Evolutionary conservation across 2,888 invertebrate species (phyloP), one percentile per base, ranked within the genome.

Genomic region (Coecobrya sp.): DNA sequence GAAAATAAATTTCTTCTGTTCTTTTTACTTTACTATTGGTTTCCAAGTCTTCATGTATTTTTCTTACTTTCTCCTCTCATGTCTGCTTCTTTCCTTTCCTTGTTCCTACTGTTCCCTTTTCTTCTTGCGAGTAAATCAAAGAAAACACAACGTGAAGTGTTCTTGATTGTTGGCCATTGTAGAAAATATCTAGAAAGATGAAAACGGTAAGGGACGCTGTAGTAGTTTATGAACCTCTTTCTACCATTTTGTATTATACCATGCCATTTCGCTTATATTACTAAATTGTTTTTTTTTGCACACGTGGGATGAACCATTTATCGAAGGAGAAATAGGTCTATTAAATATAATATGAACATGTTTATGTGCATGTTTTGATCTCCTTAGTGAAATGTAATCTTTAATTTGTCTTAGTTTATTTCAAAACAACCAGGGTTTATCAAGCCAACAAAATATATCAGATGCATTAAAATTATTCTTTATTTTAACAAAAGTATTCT

Each of bases 41-140:
- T 42, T 70, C 27, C 11, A 11, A 10, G 25, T 65, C 62, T 65
- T 4, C 62, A 22, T 25, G 62, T 10, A 68, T 42, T 87, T 65
- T 68, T n/a, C 25, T 59, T 55, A 27, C 49, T 82, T 68, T 11
- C n/a, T 36, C 68, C 68, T 22, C 68, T 68, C 68, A 30, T 68
- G 13, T 36, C 36, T 36, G 7, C 36, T 36, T 36, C 36, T 36
- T 7, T 36, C 36, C 7, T 7, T 36, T 36, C 36, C n/a, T 68
- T 3, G 3, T 16, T 1, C 30, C 30, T 62, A 25, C 62, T 70
- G 73, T 82, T 25, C 22, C 62, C 13, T 73, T 73, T 73, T 73
- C 73, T 42, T 79, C 52, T 92, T 27, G 65, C n/a, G 81, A 88
- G 88, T 81, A 88, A 79, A 81, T 88, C 88, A 88, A 88, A 88